phyloP scores from a whole-genome alignment of 2,888 invertebrate genomes.

The Cyclophora punctaria region DNA sequence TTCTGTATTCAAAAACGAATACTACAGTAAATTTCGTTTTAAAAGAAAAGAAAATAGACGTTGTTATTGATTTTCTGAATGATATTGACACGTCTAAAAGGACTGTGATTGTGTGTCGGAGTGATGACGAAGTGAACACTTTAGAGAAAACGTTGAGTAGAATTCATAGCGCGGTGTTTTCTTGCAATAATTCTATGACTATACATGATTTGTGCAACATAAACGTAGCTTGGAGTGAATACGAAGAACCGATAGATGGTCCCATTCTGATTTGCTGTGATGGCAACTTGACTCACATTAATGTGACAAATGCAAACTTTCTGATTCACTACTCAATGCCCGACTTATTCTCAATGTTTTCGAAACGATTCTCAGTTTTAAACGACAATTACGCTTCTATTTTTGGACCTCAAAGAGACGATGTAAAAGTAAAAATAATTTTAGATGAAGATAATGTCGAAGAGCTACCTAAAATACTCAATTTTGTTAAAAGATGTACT shows the following conservation, averaged over 20 bases:
- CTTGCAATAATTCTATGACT: constrained; percentile 48
- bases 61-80: constrained; percentile 64
- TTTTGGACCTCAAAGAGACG: constrained; percentile 32
- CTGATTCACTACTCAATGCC: constrained; percentile 84
- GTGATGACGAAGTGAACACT: constrained; percentile 69
- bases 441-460: constrained; percentile 75
- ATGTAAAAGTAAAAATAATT: constrained; percentile 67
- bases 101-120: constrained; percentile 78
- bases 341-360: constrained; percentile 78
- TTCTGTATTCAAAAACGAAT: constrained; percentile 78
- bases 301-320: constrained; percentile 78
- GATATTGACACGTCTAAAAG: constrained; percentile 58
- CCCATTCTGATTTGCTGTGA: constrained; percentile 82
- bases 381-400: constrained; percentile 75
- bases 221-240: constrained; percentile 49
- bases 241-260: constrained; percentile 50
- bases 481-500: constrained; percentile 72
- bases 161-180: constrained; percentile 36
- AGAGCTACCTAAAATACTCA: constrained; percentile 77
- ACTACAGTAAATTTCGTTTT: constrained; percentile 49
- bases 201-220: constrained; percentile 54
- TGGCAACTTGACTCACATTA: constrained; percentile 75
- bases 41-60: constrained; percentile 53
- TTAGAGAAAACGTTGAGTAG: constrained; percentile 36
- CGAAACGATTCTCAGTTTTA: constrained; percentile 80